Percentiles rank a stretch among this genome's conserved stretches.
phyloP scores from a whole-genome alignment of 2,888 invertebrate species.

The Meteorus colon region DNA sequence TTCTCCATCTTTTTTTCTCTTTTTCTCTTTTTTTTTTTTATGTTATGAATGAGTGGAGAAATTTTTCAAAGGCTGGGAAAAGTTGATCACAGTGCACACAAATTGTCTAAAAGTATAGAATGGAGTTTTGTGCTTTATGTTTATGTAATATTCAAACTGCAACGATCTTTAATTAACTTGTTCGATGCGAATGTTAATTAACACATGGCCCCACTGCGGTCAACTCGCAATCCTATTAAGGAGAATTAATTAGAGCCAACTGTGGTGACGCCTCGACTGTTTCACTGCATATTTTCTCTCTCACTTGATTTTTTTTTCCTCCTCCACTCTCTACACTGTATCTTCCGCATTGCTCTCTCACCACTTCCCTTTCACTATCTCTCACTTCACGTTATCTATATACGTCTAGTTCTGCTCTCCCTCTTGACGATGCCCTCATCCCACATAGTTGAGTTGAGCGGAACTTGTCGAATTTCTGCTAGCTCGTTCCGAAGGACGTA shows the following conservation, averaged over 20 bases:
- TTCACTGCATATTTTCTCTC: conserved; percentile 16
- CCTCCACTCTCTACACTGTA: not conserved
- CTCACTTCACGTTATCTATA: conserved; percentile 3
- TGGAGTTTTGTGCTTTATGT: not conserved
- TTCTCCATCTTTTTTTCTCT: not conserved
- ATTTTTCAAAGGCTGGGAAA: not conserved
- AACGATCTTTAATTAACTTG: conserved; percentile 55
- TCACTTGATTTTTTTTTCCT: conserved; percentile 15
- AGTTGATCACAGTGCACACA: not conserved
- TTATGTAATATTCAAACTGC: conserved; percentile 48
- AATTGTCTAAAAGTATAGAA: not conserved
- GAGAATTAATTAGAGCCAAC: conserved; percentile 47
- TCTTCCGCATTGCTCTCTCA: not conserved
- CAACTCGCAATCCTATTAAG: conserved; percentile 37
- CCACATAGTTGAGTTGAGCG: conserved; percentile 18
- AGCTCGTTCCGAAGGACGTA: conserved; percentile 45
- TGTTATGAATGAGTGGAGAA: conserved; percentile 8
- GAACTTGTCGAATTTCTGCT: conserved; percentile 44
- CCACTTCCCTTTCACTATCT: not conserved
- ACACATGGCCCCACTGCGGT: conserved; percentile 42
- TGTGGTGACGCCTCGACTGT: conserved; percentile 33
- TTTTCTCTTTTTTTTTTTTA: not conserved
- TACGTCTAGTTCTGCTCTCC: conserved; percentile 28
- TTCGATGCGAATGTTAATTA: conserved; percentile 54
- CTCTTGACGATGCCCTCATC: not conserved